Evolutionary conservation across 2,888 invertebrate genomes (phyloP), one percentile per base, ranked within the genome.

Genomic region (Diaperis boleti): DNA sequence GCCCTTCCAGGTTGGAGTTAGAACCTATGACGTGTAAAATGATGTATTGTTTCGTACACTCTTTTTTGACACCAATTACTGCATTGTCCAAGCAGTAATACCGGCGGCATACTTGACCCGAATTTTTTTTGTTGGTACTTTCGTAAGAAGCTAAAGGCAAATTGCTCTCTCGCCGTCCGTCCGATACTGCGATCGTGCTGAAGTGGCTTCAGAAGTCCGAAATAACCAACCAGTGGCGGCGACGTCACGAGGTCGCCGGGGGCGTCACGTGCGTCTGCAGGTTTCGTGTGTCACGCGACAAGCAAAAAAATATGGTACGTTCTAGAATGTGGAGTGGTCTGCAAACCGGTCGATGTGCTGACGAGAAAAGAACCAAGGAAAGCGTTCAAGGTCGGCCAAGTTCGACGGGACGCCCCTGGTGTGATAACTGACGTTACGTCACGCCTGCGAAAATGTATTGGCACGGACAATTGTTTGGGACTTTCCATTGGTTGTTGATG

Each of bases 371-470:
- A 26, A 26, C n/a, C 1, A 5, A 26, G n/a, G 26, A 26, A 26
- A 26, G 39, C 39, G 39, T 39, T 39, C 39, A 39, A 39, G 39
- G 39, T 39, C 39, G 39, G 39, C 15, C 39, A 39, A 39, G 39
- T 39, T 39, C 39, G 39, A 39, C 15, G 39, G 39, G n/a, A 39
- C 39, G 39, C 39, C 15, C 8, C 14, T 39, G 39, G 39, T 39
- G 7, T 11, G 15, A n/a, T 26, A n/a, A 22, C 7, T 22, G 22
- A 7, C 5, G 33, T 33, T 33, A 33, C 33, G 33, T 33, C 33
- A 33, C 33, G 4, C 4, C 5, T 22, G 20, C 20, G 20, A 20
- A 20, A 26, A 26, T 26, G 6, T 5, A 26, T 26, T 26, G 26
- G 26, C 26, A 26, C n/a, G 26, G 6, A 2, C 26, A 26, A 26